Evolutionary conservation across 2,113 vertebrate genomes (phyloP).

Genomic region (Lepidothrix coronata): DNA sequence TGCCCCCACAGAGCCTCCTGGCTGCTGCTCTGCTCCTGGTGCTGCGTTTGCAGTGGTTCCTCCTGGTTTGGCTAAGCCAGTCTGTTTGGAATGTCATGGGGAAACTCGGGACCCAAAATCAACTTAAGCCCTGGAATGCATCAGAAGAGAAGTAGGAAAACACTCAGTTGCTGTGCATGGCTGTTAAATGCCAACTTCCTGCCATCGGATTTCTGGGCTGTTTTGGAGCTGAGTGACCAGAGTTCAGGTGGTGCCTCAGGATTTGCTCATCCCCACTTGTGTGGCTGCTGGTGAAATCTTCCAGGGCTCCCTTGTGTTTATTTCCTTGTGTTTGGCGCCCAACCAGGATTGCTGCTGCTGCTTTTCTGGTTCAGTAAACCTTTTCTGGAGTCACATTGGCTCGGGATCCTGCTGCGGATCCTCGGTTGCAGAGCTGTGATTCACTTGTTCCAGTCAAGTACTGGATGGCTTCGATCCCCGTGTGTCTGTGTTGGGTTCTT

Average conservation of each 20-base stretch:
- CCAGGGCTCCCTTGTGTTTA: conserved; percentile 42
- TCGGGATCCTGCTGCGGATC: conserved; percentile 48
- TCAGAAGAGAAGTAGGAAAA: not conserved
- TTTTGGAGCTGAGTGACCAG: not conserved
- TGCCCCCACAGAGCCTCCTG: accelerated
- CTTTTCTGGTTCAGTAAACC: conserved; percentile 65
- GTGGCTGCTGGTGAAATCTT: conserved; percentile 25
- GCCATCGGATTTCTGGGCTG: not conserved
- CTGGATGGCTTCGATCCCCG: not conserved
- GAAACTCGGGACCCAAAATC: not conserved
- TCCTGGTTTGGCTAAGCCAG: not conserved
- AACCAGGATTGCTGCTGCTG: conserved; percentile 50
- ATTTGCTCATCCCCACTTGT: not conserved
- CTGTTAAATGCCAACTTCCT: not conserved
- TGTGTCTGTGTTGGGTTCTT: not conserved
- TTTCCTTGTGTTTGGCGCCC: conserved; percentile 33
- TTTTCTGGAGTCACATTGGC: conserved; percentile 56
- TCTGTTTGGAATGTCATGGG: not conserved
- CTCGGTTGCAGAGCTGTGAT: conserved; percentile 18
- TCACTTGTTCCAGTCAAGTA: conserved; percentile 25
- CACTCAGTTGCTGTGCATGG: not conserved
- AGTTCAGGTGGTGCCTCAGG: not conserved
- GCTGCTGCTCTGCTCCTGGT: not conserved
- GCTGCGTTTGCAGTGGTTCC: not conserved
- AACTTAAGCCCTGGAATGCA: not conserved